Evolutionary conservation across 64 coral and sea anemone species (phyloP).

Genomic region (Catalaphyllia jardinei): DNA sequence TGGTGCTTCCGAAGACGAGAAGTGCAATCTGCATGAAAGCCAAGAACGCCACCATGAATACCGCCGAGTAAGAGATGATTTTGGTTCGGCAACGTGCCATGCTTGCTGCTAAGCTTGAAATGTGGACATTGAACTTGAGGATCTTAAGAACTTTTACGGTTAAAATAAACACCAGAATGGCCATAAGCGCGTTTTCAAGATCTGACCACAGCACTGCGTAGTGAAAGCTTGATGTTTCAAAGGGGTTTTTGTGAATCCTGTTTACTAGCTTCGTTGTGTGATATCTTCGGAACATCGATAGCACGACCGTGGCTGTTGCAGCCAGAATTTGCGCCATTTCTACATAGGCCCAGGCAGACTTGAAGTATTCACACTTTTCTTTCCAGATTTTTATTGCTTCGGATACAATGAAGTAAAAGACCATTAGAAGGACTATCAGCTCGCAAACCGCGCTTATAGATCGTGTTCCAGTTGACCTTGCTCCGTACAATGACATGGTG

Average conservation of each 20-base stretch:
- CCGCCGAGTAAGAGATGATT: constrained; percentile 78
- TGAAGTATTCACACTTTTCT: constrained; percentile 68
- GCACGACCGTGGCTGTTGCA: constrained; percentile 64
- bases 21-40: constrained; percentile 84
- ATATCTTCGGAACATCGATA: constrained; percentile 81
- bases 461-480: constrained; percentile 50
- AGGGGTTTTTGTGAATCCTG: constrained; percentile 79
- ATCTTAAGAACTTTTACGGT: constrained; percentile 87
- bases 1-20: constrained; percentile 75
- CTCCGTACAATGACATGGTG: constrained; percentile 83
- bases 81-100: constrained; percentile 66
- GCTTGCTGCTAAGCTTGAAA: constrained; percentile 71
- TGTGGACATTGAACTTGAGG: constrained; percentile 87
- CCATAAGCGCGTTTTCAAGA: constrained; percentile 77
- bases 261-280: constrained; percentile 71
- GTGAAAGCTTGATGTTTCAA: constrained; percentile 89
- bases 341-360: constrained; percentile 71
- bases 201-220: constrained; percentile 90
- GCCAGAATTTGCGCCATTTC: constrained; percentile 70
- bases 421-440: constrained; percentile 67
- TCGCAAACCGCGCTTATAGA: constrained; percentile 83
- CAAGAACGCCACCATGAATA: constrained; percentile 80
- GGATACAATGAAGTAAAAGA: constrained; percentile 65
- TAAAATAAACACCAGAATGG: constrained; percentile 77
- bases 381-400: constrained; percentile 76